phyloP scores from a whole-genome alignment of 2,113 vertebrate genomes.

The Serilophus lunatus region DNA sequence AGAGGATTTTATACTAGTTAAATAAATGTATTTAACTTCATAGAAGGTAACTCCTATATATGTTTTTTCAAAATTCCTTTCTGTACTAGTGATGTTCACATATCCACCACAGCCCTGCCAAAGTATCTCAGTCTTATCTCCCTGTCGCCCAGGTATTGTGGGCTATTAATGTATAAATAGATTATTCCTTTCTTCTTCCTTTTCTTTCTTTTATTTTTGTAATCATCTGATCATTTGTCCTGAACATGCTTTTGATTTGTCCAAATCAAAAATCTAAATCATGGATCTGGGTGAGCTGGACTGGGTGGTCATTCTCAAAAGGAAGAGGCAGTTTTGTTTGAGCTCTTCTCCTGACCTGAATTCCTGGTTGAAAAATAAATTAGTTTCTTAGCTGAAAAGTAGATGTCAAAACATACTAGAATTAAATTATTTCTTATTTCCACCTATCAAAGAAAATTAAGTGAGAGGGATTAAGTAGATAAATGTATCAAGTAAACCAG shows the following conservation, averaged over 20 bases:
- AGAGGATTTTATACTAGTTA: background rate
- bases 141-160: background rate
- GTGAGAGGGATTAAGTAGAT: constrained; percentile 38
- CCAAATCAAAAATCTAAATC: background rate
- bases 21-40: background rate
- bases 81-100: background rate
- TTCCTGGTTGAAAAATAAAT: background rate
- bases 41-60: background rate
- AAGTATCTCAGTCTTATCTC: background rate
- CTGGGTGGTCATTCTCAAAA: background rate
- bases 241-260: background rate
- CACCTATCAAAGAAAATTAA: constrained; percentile 23
- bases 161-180: background rate
- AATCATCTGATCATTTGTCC: no score
- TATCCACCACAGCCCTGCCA: background rate
- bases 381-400: background rate
- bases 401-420: constrained; percentile 14
- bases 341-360: background rate
- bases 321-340: background rate
- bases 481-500: constrained; percentile 25
- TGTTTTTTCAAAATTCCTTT: background rate
- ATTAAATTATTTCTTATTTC: constrained; percentile 48
- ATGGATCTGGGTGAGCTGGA: background rate
- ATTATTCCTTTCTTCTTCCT: background rate
- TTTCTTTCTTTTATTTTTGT: background rate